phyloP scores from a whole-genome alignment of 2,797 vertebrate species.

The Malurus splendens region DNA sequence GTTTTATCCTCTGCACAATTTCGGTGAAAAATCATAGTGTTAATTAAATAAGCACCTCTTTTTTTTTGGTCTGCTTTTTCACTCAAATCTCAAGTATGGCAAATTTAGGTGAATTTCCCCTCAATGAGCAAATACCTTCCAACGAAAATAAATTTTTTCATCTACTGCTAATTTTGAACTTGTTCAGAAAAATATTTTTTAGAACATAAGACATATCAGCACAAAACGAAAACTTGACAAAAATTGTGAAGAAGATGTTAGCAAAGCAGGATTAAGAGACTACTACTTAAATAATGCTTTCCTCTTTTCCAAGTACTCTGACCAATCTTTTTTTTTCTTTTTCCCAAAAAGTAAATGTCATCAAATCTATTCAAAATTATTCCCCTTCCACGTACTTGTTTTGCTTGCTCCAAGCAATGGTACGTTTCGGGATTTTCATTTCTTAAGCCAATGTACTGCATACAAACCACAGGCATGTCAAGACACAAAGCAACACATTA shows the following conservation, averaged over 20 bases:
- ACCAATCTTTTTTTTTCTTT: background rate
- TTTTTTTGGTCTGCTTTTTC: too few species aligned
- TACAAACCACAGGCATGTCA: slow-evolving; percentile 9
- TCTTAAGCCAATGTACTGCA: background rate
- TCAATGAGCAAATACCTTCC: background rate
- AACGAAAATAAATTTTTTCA: background rate
- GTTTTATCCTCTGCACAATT: background rate
- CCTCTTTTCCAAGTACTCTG: background rate
- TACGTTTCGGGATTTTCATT: background rate
- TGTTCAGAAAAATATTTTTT: background rate
- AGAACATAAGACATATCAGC: background rate
- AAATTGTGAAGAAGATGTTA: background rate
- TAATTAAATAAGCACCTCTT: background rate
- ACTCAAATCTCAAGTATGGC: background rate
- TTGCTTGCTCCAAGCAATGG: background rate
- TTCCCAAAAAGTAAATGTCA: background rate
- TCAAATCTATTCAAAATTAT: background rate
- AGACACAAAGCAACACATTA: background rate
- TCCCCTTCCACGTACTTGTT: background rate
- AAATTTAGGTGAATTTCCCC: background rate
- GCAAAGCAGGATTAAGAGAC: background rate
- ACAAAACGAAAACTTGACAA: background rate
- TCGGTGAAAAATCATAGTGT: background rate
- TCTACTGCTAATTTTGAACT: background rate
- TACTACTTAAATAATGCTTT: background rate